Evolutionary conservation across 2,797 vertebrate genomes (phyloP), one percentile per base, ranked within the genome.

Genomic region (Pangasius krempfi): DNA sequence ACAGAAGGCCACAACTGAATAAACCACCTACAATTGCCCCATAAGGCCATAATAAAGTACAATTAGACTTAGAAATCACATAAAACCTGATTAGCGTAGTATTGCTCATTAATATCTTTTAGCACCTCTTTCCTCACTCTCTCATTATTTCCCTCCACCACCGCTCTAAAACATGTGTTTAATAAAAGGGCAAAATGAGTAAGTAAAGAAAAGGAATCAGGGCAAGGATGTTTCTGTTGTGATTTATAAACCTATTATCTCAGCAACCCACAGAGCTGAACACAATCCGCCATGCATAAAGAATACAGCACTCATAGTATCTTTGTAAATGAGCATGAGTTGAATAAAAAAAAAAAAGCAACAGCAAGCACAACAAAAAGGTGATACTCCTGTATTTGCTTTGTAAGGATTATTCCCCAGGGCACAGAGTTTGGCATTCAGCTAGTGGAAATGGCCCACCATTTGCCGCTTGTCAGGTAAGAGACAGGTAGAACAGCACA

Each of bases 221-320:
- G 76, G 50, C 56, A 84, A 87, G 80, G 70, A 86, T 84, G 56
- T 84, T 92, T 92, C 91, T 92, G 92, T 86, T 83, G 92, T 95
- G 95, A 96, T 95, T 95, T 95, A 95, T 95, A 93, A 88, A 83
- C 92, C 94, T 95, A 95, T 96, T 95, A 94, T 95, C 93, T 94
- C 89, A 60, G 89, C 91, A 92, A 92, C 92, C 94, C 93, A 92
- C 94, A 94, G 93, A 93, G 93, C 91, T 94, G 94, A 95, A 94
- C 91, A 91, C 92, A 93, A 87, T 90, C 92, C 92, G 89, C 95
- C 92, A 92, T 93, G 92, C 72, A 73, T 75, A 94, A 91, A 91
- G 92, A 93, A 88, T 90, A 92, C 93, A 92, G 94, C 92, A 92
- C 92, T 91, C 58, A n/a, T 70, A 84, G 52, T 84, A 88, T 70